A percentile compares a stretch with the other conserved stretches of the same genome.
These are phyloP conservation scores for Acanthococcus lagerstroemiae DNA, from an alignment of 2,888 invertebrate species.

Conservation along the genomic window DNA sequence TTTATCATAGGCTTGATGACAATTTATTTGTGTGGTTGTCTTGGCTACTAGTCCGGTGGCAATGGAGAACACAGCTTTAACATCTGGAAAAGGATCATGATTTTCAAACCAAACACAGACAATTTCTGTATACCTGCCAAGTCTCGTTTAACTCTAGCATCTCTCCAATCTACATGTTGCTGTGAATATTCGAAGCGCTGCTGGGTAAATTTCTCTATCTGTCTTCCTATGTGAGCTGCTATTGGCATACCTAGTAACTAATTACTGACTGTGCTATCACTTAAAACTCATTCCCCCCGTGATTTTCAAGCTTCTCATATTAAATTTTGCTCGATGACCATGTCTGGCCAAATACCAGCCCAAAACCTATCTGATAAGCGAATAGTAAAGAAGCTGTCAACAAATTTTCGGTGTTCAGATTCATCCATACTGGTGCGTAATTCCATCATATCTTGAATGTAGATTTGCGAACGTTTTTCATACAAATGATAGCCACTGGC, in stretches of 20 bases:
- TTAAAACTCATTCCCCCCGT: background rate
- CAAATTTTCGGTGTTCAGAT: background rate
- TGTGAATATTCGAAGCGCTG: conserved; percentile 31
- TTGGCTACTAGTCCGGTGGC: background rate
- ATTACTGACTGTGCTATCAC: background rate
- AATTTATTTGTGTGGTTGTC: background rate
- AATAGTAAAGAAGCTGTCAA: background rate
- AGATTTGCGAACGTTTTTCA: background rate
- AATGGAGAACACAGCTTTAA: background rate
- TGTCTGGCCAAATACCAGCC: background rate
- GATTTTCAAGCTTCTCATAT: background rate
- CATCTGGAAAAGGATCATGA: conserved; percentile 12
- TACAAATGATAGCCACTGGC: background rate
- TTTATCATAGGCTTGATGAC: background rate
- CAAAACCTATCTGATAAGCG: background rate
- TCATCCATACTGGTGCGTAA: background rate
- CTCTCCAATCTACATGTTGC: conserved; percentile 39
- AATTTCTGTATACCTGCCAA: background rate
- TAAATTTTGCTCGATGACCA: background rate
- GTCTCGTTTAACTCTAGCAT: conserved; percentile 35
- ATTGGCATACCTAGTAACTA: background rate
- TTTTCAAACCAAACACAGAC: background rate
- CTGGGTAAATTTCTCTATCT: background rate
- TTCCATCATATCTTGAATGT: background rate
- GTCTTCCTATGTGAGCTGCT: background rate